Evolutionary conservation across 2,797 vertebrate species (phyloP), one percentile per base, ranked within the genome.

Genomic region (Sebastes diploproa): DNA sequence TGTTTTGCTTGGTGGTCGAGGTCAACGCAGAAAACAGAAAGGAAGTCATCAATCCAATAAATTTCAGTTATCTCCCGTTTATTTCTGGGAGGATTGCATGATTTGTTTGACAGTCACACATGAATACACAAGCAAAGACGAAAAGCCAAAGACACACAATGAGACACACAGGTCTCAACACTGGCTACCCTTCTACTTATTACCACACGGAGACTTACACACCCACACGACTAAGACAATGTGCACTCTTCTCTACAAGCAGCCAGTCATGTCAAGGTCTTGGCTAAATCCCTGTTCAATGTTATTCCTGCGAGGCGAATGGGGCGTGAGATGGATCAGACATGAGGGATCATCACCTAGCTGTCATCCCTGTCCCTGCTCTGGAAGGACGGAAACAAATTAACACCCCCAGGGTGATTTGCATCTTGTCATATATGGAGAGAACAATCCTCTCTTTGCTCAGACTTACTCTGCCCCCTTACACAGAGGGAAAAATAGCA

Each of bases 341-440:
- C 91, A 90, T 86, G 87, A 92, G 85, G 86, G 91, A 93, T 93
- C 90, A 92, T 91, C 90, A 89, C 86, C 87, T 86, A 80, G 77
- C 89, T 85, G 79, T 91, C 88, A 86, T 86, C 75, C 42, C 77
- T 61, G 80, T 80, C 80, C 77, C 76, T 18, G 59, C 46, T 77
- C 79, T 55, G 62, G 54, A 86, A 87, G 68, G 83, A 91, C 81
- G 64, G 78, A 90, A 86, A 89, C 80, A 85, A 85, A 89, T 89
- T 81, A 83, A 90, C 85, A 80, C 72, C 58, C 78, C 38, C 64
- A 72, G 22, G 8, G 77, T 78, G 88, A 93, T 91, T 91, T 89
- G 87, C 84, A 90, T 89, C 81, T 78, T 69, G 78, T 85, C 75
- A 77, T 72, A 83, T 66, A 78, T n/a, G 12, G 42, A 72, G 27